phyloP scores from a whole-genome alignment of 2,797 vertebrate species.

The Manis pentadactyla region DNA sequence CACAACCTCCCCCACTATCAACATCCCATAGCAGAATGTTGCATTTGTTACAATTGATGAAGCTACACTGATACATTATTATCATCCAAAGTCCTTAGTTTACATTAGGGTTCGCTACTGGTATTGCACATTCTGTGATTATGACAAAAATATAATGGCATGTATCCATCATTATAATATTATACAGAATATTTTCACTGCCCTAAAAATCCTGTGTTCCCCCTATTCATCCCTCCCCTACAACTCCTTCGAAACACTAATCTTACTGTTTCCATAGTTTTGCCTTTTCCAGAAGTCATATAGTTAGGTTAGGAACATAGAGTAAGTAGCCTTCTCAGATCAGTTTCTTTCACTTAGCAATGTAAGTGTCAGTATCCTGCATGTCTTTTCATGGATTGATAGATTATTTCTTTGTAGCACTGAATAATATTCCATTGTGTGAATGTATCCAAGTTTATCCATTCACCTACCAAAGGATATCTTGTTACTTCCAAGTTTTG shows the following conservation, averaged over 20 bases:
- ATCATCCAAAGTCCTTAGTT: background rate
- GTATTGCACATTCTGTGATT: background rate
- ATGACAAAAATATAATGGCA: background rate
- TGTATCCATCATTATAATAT: background rate
- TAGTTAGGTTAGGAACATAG: background rate
- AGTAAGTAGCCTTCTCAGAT: background rate
- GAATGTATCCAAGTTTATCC: background rate
- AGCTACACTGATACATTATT: background rate
- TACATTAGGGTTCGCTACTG: background rate
- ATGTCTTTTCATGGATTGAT: background rate
- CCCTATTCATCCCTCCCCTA: accelerated
- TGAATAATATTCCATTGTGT: background rate
- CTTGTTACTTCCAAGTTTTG: background rate
- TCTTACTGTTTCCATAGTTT: background rate
- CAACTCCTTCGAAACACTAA: background rate
- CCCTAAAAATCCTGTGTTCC: background rate
- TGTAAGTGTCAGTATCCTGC: background rate
- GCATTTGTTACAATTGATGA: background rate
- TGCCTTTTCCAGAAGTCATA: background rate
- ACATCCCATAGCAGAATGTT: background rate
- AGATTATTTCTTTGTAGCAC: background rate
- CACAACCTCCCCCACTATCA: background rate
- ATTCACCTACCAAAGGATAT: background rate
- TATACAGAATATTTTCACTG: background rate
- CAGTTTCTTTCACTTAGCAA: background rate